These are phyloP conservation scores for Drosophila multiciliata DNA, from an alignment of 2,888 invertebrate species.

Conservation along the genomic window DNA sequence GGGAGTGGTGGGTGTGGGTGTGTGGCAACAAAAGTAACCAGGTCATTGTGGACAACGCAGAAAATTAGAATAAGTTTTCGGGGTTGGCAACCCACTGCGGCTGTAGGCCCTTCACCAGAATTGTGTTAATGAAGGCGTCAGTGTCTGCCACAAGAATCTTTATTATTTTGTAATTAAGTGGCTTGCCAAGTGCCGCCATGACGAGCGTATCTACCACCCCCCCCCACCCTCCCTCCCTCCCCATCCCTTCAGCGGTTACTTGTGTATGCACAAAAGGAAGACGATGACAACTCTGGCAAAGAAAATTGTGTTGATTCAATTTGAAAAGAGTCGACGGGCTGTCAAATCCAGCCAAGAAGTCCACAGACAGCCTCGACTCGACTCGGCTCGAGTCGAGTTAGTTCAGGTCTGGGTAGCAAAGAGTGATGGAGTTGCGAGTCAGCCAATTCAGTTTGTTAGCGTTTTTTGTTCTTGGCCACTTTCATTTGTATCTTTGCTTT, in stretches of 20 bases:
- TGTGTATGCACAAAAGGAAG: slow-evolving; percentile 56
- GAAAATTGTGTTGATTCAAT: slow-evolving; percentile 79
- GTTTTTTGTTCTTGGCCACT: slow-evolving; percentile 44
- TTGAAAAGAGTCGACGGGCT: slow-evolving; percentile 64
- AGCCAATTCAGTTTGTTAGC: slow-evolving; percentile 61
- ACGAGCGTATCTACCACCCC: slow-evolving; percentile 12
- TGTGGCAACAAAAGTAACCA: slow-evolving; percentile 63
- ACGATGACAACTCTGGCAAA: slow-evolving; percentile 53
- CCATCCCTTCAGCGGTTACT: slow-evolving; percentile 50
- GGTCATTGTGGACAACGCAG: slow-evolving; percentile 66
- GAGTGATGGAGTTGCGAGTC: slow-evolving; percentile 27
- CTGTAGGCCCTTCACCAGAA: slow-evolving; percentile 46
- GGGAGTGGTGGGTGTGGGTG: background rate
- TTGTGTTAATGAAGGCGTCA: slow-evolving; percentile 70
- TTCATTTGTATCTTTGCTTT: slow-evolving; percentile 40
- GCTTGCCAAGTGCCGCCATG: slow-evolving; percentile 64
- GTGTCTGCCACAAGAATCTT: slow-evolving; percentile 71
- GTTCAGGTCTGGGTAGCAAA: slow-evolving; percentile 29
- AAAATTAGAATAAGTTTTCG: slow-evolving; percentile 67
- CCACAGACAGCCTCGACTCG: slow-evolving; percentile 30
- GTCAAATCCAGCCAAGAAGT: slow-evolving; percentile 57
- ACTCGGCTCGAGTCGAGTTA: slow-evolving; percentile 7
- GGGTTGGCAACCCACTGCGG: slow-evolving; percentile 8
- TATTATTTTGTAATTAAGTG: slow-evolving; percentile 81
- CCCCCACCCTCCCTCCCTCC: background rate